Percentiles rank a stretch among this genome's conserved stretches.
phyloP scores from a whole-genome alignment of 1,140 invertebrate genomes.

The Harpegnathos saltator region DNA sequence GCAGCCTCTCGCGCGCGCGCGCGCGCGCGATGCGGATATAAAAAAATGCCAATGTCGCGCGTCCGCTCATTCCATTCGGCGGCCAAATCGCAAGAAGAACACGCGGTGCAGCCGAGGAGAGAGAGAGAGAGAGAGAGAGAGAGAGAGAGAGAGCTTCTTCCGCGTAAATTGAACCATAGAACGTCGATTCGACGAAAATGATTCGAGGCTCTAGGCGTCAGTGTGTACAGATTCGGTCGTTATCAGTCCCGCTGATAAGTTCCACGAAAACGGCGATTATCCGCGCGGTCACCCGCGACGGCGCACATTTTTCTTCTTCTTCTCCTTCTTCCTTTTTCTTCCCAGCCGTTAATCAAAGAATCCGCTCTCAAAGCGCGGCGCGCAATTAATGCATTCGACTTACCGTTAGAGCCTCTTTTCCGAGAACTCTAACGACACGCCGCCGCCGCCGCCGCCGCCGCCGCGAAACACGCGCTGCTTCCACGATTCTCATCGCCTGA shows the following conservation, averaged over 20 bases:
- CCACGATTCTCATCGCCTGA: slow-evolving; percentile 4
- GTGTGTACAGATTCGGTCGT: no score
- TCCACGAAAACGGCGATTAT: not conserved
- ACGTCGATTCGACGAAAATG: no score
- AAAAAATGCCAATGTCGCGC: not conserved
- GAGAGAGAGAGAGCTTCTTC: no score
- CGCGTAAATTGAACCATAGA: no score
- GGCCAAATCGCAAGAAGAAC: no score
- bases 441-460: no score
- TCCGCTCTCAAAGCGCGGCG: slow-evolving; percentile 11
- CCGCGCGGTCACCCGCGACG: not conserved
- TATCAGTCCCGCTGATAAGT: no score
- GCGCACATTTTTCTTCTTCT: not conserved
- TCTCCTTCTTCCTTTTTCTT: not conserved
- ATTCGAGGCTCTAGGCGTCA: no score
- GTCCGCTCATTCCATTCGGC: no score
- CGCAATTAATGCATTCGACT: slow-evolving; percentile 13
- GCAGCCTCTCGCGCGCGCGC: no score
- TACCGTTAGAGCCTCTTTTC: slow-evolving; percentile 5
- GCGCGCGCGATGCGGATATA: not conserved
- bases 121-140: no score
- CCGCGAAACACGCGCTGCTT: not conserved
- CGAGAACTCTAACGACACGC: slow-evolving; percentile 3
- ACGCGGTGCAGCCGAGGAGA: no score
- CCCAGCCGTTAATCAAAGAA: not conserved